Evolutionary conservation across 1,140 invertebrate genomes (phyloP).

Genomic region (Fopius arisanus): DNA sequence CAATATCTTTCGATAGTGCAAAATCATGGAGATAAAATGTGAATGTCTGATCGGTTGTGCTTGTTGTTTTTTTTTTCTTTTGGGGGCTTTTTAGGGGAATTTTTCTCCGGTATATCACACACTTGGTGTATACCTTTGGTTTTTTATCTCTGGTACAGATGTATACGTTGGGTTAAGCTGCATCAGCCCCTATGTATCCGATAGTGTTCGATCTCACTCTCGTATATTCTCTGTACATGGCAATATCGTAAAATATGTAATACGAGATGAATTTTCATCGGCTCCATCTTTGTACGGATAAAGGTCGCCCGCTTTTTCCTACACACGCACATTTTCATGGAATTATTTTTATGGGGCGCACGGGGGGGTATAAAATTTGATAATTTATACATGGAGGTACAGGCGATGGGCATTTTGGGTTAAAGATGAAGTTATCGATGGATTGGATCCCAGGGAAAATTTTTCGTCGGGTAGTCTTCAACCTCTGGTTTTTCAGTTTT

Average conservation of each 20-base stretch:
- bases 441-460: not conserved
- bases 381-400: not conserved
- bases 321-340: not conserved
- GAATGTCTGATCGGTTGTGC: not conserved
- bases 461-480: too few species aligned
- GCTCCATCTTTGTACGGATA: not conserved
- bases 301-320: not conserved
- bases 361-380: not conserved
- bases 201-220: conserved; percentile 11
- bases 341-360: not conserved
- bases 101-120: too few species aligned
- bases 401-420: not conserved
- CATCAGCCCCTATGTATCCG: conserved; percentile 1
- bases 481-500: too few species aligned
- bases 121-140: not conserved
- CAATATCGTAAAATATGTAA: conserved; percentile 30
- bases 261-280: conserved; percentile 28
- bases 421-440: not conserved
- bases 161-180: not conserved
- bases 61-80: not conserved
- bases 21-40: not conserved
- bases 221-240: not conserved
- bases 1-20: not conserved
- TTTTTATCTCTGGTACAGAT: not conserved
- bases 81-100: too few species aligned